Conservation (phyloP, 2,113 vertebrate genomes). For the Noturus placidus region DNA sequence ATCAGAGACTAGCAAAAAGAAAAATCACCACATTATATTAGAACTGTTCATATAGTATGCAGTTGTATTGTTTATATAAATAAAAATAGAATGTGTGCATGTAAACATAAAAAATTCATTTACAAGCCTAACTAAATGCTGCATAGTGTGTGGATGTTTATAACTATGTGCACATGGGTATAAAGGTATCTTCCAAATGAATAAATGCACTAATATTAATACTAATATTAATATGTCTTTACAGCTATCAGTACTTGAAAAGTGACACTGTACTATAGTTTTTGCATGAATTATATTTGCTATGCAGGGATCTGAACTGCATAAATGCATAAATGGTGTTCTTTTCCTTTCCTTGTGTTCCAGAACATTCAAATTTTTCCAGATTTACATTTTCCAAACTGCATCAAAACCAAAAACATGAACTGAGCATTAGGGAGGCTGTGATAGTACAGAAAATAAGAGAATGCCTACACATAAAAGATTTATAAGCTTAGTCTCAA, state of each 20-base stretch:
- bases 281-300: not conserved
- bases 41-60: not conserved
- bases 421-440: not conserved
- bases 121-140: not conserved
- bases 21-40: not conserved
- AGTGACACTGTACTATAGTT: not conserved
- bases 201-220: not conserved
- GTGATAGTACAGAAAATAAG: not conserved
- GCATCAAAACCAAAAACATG: not conserved
- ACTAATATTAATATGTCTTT: not conserved
- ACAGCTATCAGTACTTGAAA: not conserved
- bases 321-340: not conserved
- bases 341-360: not conserved
- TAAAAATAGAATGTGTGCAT: not conserved
- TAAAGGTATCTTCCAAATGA: not conserved
- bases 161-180: not conserved
- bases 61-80: not conserved
- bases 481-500: not conserved
- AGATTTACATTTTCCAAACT: not conserved
- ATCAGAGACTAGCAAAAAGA: slow-evolving; percentile 81
- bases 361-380: not conserved
- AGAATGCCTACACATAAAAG: not conserved
- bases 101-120: not conserved
- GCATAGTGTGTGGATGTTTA: not conserved
- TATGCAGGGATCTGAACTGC: not conserved